Percentiles rank a stretch among this genome's conserved stretches.
These are phyloP conservation scores for Diplodus sargus DNA, from an alignment of 2,797 vertebrate genomes.

Conservation along the genomic window DNA sequence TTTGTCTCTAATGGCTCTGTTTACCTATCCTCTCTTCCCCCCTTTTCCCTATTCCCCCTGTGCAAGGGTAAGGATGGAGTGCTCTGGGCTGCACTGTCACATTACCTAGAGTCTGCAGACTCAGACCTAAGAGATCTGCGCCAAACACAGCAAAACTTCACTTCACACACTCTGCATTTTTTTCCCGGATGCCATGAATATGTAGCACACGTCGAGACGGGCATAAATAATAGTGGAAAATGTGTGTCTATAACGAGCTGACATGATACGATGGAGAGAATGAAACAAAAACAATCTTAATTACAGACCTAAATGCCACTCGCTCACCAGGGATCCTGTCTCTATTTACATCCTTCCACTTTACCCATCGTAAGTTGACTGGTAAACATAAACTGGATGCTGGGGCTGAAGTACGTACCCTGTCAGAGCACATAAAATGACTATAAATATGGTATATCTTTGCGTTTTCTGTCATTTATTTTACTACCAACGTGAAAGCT, in stretches of 20 bases:
- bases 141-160: slow-evolving; percentile 53
- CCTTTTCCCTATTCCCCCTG: slow-evolving; percentile 67
- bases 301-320: slow-evolving; percentile 30
- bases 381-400: slow-evolving; percentile 24
- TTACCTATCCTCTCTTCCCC: slow-evolving; percentile 82
- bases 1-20: slow-evolving; percentile 90
- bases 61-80: slow-evolving; percentile 73
- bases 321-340: neutral
- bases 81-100: slow-evolving; percentile 70
- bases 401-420: neutral
- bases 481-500: slow-evolving; percentile 10
- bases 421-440: slow-evolving; percentile 16
- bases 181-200: neutral
- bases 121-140: slow-evolving; percentile 49
- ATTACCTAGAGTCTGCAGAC: slow-evolving; percentile 61
- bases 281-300: slow-evolving; percentile 25
- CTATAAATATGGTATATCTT: neutral
- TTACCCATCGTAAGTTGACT: slow-evolving; percentile 15
- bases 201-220: slow-evolving; percentile 16
- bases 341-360: slow-evolving; percentile 27
- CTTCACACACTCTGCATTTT: slow-evolving; percentile 28
- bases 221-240: slow-evolving; percentile 14
- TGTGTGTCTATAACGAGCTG: slow-evolving; percentile 10
- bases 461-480: neutral
- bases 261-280: slow-evolving; percentile 14